These are phyloP conservation scores for Sinocyclocheilus grahami DNA, from an alignment of 2,113 vertebrate genomes.

Conservation along the genomic window DNA sequence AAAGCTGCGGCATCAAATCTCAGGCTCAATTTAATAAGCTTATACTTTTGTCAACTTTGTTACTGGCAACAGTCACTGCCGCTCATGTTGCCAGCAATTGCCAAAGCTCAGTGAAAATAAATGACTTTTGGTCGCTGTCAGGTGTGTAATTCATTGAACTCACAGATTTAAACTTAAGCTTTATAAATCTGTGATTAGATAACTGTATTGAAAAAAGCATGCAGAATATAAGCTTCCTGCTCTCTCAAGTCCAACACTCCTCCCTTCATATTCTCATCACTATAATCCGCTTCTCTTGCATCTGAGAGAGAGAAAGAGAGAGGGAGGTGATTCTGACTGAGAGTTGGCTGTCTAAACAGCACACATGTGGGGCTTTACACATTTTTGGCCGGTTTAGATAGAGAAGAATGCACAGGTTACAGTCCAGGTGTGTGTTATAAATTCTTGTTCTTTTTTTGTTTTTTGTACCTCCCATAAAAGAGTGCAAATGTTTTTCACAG, in stretches of 20 bases:
- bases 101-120: too few species aligned
- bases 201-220: background rate
- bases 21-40: too few species aligned
- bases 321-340: slow-evolving; percentile 7
- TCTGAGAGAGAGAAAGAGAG: background rate
- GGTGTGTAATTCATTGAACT: background rate
- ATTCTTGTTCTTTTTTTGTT: slow-evolving; percentile 37
- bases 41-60: too few species aligned
- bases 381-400: slow-evolving; percentile 41
- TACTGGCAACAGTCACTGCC: too few species aligned
- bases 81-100: too few species aligned
- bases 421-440: slow-evolving; percentile 51
- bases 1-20: too few species aligned
- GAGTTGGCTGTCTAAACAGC: slow-evolving; percentile 24
- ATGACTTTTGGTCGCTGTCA: too few species aligned
- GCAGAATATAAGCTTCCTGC: background rate
- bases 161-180: slow-evolving; percentile 3
- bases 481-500: background rate
- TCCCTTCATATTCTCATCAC: slow-evolving; percentile 15
- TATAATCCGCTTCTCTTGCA: slow-evolving; percentile 26
- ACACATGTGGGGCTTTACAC: slow-evolving; percentile 31
- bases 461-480: slow-evolving; percentile 6
- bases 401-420: slow-evolving; percentile 45
- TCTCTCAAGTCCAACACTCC: slow-evolving; percentile 10
- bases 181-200: background rate